Conservation (phyloP, 2,888 invertebrate species). For the Hypomecis punctinalis region DNA sequence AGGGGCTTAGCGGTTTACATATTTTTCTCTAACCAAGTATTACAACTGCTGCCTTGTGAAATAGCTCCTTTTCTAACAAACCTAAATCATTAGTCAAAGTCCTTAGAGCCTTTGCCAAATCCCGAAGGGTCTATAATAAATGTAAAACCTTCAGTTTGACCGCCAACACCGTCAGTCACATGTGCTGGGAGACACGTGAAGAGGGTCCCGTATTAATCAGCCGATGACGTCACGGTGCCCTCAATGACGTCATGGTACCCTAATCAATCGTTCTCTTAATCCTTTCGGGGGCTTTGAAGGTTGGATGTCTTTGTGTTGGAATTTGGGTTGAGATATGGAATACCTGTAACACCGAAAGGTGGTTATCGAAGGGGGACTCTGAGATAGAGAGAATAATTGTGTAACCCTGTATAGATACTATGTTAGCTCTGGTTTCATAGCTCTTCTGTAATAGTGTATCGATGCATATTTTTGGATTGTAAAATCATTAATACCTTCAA, state of each 20-base stretch:
- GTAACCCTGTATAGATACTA: too few relatives aligned
- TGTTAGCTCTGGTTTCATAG: too few relatives aligned
- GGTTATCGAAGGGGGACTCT: too few relatives aligned
- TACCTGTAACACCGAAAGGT: neutral
- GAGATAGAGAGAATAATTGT: too few relatives aligned
- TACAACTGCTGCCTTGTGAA: neutral
- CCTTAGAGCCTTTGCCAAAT: constrained; percentile 8
- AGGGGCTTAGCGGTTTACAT: too few relatives aligned
- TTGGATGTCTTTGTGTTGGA: constrained; percentile 3
- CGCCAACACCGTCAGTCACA: constrained; percentile 26
- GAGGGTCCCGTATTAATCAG: constrained; percentile 44
- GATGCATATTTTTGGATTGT: too few relatives aligned
- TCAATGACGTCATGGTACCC: constrained; percentile 28
- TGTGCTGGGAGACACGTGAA: constrained; percentile 32
- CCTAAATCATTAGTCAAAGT: constrained; percentile 4
- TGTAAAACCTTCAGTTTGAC: constrained; percentile 19
- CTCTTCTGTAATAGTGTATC: too few relatives aligned
- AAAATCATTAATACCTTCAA: too few relatives aligned
- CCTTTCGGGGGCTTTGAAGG: constrained; percentile 8
- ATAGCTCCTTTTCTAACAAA: constrained; percentile 1
- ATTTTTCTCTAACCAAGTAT: neutral
- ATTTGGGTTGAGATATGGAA: neutral
- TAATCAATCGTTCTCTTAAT: constrained; percentile 40
- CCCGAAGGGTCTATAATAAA: constrained; percentile 11
- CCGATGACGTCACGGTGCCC: constrained; percentile 34